Evolutionary conservation across 2,113 vertebrate species (phyloP).

Genomic region (Notothenia coriiceps): DNA sequence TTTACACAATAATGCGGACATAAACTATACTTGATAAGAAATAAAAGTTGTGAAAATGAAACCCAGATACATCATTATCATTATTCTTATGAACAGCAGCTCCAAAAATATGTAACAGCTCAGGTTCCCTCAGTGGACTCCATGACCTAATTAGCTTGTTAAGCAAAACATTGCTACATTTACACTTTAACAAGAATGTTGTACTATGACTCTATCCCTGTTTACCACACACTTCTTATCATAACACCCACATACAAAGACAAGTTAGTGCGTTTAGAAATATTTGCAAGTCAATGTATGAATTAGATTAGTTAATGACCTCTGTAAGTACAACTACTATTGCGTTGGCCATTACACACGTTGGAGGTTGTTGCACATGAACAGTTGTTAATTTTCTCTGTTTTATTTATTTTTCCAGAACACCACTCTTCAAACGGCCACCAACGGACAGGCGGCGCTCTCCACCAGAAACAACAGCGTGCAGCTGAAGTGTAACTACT

Average conservation of each 20-base stretch:
- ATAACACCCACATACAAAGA: neutral
- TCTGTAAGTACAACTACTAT: neutral
- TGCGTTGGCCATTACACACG: neutral
- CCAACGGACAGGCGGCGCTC: conserved; percentile 90
- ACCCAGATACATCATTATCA: neutral
- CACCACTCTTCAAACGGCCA: conserved; percentile 89
- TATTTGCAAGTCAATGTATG: neutral
- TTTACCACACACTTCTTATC: neutral
- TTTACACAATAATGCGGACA: neutral
- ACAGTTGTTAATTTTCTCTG: neutral
- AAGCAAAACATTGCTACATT: conserved; percentile 6
- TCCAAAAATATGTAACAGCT: conserved; percentile 1
- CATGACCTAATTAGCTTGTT: conserved; percentile 12
- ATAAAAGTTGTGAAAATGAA: neutral
- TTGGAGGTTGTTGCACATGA: neutral
- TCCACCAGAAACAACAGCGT: conserved; percentile 85
- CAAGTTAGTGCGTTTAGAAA: neutral
- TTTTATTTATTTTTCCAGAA: conserved; percentile 78
- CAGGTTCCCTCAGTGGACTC: conserved; percentile 7
- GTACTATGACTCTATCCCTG: too few relatives aligned
- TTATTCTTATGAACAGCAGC: neutral
- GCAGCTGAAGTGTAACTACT: conserved; percentile 97
- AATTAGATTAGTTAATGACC: neutral
- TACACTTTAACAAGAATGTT: neutral
- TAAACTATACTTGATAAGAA: neutral